These are phyloP conservation scores for Saccostrea echinata DNA, from an alignment of 1,140 invertebrate species.

Conservation along the genomic window DNA sequence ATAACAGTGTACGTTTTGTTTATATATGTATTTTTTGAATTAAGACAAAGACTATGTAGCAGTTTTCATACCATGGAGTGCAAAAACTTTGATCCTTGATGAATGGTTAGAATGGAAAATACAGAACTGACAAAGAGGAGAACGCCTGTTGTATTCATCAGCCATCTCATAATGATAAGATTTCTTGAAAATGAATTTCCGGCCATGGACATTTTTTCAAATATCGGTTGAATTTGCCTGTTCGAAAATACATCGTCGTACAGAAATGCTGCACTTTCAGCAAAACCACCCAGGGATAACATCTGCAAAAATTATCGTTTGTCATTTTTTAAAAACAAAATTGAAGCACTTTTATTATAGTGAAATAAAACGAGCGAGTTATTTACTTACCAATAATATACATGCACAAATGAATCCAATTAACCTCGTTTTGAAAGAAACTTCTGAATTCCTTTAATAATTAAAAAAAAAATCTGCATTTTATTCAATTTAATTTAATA, in stretches of 20 bases:
- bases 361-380: too few relatives aligned
- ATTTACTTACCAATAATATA: background rate
- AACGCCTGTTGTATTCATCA: background rate
- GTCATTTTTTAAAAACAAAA: too few relatives aligned
- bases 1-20: background rate
- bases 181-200: background rate
- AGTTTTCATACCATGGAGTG: background rate
- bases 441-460: background rate
- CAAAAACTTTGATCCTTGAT: constrained; percentile 10
- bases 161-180: background rate
- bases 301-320: background rate
- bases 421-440: background rate
- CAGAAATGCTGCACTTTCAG: background rate
- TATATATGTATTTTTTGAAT: background rate
- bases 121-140: background rate
- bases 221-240: background rate
- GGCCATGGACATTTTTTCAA: background rate
- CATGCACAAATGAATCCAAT: background rate
- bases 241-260: constrained; percentile 7
- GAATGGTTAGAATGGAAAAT: background rate
- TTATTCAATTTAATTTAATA: background rate
- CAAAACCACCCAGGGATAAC: background rate
- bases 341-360: too few relatives aligned
- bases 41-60: background rate
- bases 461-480: background rate